Evolutionary conservation across 2,797 vertebrate species (phyloP).

Genomic region (Cephalopachus bancanus): DNA sequence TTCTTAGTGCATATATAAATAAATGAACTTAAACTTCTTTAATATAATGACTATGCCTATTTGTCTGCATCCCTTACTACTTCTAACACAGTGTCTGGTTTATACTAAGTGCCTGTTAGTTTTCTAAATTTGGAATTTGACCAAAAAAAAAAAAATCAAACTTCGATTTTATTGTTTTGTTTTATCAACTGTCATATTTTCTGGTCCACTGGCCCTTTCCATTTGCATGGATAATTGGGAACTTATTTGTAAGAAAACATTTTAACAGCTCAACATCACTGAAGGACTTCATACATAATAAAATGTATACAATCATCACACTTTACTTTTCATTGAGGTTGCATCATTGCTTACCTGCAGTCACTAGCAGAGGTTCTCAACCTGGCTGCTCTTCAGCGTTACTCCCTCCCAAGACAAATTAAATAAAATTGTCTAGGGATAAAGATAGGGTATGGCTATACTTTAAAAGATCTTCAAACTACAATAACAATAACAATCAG

Average conservation of each 20-base stretch:
- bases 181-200: constrained; percentile 4
- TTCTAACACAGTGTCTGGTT: background rate
- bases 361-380: background rate
- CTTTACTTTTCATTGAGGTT: background rate
- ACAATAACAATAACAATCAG: constrained; percentile 23
- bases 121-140: constrained; percentile 40
- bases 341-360: background rate
- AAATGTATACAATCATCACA: background rate
- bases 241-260: constrained; percentile 52
- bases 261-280: background rate
- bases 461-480: constrained; percentile 17
- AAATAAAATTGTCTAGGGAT: background rate
- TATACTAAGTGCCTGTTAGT: background rate
- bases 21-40: background rate
- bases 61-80: background rate
- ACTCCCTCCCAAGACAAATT: background rate
- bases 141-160: background rate
- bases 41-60: background rate
- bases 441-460: background rate
- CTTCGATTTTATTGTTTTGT: constrained; percentile 48
- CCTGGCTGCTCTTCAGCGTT: background rate
- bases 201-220: constrained; percentile 39
- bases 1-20: background rate
- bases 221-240: constrained; percentile 55
- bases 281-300: background rate